Evolutionary conservation across 2,888 invertebrate species (phyloP).

Genomic region (Philereme vetulata): DNA sequence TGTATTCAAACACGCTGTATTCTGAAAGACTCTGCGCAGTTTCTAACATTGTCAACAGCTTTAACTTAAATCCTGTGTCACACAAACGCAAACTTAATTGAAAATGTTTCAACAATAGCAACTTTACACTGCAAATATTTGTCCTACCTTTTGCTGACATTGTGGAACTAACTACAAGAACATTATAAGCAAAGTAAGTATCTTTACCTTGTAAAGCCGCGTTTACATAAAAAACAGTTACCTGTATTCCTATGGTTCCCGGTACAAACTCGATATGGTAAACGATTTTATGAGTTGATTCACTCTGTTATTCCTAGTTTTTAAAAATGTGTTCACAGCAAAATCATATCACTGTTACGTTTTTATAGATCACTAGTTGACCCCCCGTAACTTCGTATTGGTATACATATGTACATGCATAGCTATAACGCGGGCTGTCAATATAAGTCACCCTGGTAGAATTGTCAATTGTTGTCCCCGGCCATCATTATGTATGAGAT

Average conservation of each 20-base stretch:
- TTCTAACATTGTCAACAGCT: conserved; percentile 14
- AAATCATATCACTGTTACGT: too few species aligned
- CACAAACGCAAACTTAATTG: conserved; percentile 40
- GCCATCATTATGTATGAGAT: too few species aligned
- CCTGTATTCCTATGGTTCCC: neutral
- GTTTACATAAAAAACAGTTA: conserved; percentile 21
- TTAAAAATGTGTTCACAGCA: too few species aligned
- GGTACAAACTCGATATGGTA: neutral
- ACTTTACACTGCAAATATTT: conserved; percentile 41
- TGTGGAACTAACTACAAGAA: conserved; percentile 40
- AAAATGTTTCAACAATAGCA: conserved; percentile 43
- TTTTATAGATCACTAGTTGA: too few species aligned
- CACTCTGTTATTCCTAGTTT: too few species aligned
- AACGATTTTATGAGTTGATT: too few species aligned
- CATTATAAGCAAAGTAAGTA: conserved; percentile 50
- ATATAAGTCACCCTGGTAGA: too few species aligned
- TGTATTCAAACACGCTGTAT: too few species aligned
- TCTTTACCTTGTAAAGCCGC: conserved; percentile 51
- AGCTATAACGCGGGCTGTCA: too few species aligned
- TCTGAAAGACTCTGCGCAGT: neutral
- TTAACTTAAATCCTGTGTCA: conserved; percentile 27
- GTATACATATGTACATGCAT: too few species aligned
- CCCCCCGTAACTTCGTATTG: too few species aligned
- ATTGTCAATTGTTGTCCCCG: too few species aligned
- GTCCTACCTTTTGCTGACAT: conserved; percentile 43